phyloP scores from a whole-genome alignment of 2,797 vertebrate species.

The Chanos chanos region DNA sequence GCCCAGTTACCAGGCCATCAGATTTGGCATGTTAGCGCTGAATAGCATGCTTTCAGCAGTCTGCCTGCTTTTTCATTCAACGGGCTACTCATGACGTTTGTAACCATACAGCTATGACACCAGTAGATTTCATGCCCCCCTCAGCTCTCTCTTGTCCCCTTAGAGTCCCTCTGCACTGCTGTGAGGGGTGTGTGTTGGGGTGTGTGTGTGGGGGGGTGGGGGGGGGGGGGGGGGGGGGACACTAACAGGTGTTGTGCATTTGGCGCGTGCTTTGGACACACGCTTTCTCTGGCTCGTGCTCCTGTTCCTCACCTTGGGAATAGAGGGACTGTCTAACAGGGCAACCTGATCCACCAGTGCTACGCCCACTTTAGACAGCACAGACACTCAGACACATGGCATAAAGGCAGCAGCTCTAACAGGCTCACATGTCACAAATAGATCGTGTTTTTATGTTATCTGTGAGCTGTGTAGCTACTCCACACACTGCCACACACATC shows the following conservation, averaged over 20 bases:
- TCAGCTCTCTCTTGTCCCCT: constrained; percentile 1
- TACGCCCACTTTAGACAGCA: neutral
- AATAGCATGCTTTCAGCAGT: too few relatives aligned
- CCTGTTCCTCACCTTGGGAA: constrained; percentile 28
- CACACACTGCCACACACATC: neutral
- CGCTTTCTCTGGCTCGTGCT: constrained; percentile 11
- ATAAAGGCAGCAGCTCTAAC: neutral
- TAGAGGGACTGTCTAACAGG: constrained; percentile 1
- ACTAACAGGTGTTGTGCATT: constrained; percentile 35
- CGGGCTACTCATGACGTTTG: neutral
- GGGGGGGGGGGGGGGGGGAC: neutral
- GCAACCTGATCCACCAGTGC: constrained; percentile 27
- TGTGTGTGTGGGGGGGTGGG: too few relatives aligned
- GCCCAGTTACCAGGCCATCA: too few relatives aligned
- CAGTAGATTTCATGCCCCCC: constrained; percentile 16
- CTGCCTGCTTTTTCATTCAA: too few relatives aligned
- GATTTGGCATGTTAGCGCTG: too few relatives aligned
- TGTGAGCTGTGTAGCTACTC: neutral
- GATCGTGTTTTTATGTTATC: neutral
- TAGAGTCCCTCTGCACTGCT: too few relatives aligned
- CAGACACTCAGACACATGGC: constrained; percentile 1
- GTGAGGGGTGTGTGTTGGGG: too few relatives aligned
- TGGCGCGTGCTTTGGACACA: constrained; percentile 20
- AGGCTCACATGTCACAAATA: neutral
- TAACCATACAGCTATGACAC: constrained; percentile 23